Base-by-base conservation (phyloP, 1,140 invertebrate genomes). In the Arctopsyche grandis region DNA sequence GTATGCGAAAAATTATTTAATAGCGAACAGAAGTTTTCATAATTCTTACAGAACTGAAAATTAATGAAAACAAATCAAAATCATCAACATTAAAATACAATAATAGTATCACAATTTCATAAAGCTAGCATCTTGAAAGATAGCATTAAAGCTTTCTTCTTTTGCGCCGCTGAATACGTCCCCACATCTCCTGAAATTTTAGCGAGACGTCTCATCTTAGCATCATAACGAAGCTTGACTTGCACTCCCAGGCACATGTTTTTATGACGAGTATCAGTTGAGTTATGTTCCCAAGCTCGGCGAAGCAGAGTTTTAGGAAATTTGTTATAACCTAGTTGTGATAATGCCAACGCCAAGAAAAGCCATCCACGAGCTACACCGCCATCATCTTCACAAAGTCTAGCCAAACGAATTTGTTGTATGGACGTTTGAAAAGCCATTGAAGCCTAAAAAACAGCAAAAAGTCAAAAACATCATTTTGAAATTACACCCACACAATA, bases 211-310 rank as follows among this genome's bases (percentile, higher is more conserved):
- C 46, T 48, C 44, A 82, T 46, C 58, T 82, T 80, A 19, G 69
- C 12, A 58, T 82, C 81, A 29, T 80, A 82, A 19, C 69, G 63
- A 9, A 82, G 75, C 24, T 82, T 82, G 21, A 73, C 81, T 70
- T 82, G 79, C 3, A 82, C 81, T 26, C 81, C 81, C 9, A 82
- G 77, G 21, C 81, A 82, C 81, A 82, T 82, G 48, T 56, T 46
- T 21, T 63, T 71, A 74, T 80, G 79, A 10, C 81, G 71, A 9
- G 77, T 69, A 71, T 82, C 81, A 26, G 24, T 80, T 0, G 79
- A 80, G 9, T 58, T 69, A 43, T 16, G 56, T n/a, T 77, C 21
- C 19, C 58, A 79, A 0, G 81, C 81, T 26, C 60, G 21, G 0
- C 29, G 77, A 3, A 82, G 48, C 3, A 80, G 69, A 7, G 22